Conservation (phyloP, 2,113 vertebrate species). For the Donacobius atricapilla region DNA sequence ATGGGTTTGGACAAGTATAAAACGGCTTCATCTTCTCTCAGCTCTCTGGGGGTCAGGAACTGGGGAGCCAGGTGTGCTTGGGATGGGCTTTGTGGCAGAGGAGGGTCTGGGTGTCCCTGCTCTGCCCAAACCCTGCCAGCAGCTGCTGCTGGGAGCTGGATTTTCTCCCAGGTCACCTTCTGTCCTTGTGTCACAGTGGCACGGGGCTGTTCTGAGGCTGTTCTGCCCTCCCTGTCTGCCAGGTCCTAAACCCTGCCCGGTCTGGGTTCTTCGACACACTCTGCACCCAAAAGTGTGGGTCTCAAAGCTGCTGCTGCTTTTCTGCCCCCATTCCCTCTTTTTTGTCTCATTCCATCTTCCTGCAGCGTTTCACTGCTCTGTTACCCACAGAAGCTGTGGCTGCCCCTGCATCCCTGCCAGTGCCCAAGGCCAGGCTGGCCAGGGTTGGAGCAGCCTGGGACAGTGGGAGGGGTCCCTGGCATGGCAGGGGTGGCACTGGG, state of each 20-base stretch:
- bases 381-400: neutral
- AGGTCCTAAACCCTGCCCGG: neutral
- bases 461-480: neutral
- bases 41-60: neutral
- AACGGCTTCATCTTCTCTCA: neutral
- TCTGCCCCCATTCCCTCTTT: neutral
- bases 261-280: neutral
- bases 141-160: neutral
- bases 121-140: neutral
- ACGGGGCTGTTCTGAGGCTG: neutral
- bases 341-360: neutral
- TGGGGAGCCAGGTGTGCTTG: neutral
- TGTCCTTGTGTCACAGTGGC: neutral
- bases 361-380: neutral
- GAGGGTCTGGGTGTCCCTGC: neutral
- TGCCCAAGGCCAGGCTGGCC: neutral
- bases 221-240: neutral
- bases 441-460: neutral
- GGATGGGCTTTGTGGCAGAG: accelerated
- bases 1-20: neutral
- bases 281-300: neutral
- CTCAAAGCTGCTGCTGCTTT: neutral
- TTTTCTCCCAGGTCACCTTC: neutral
- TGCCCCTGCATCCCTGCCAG: neutral
- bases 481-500: neutral